Percentiles rank a stretch among this genome's conserved stretches.
Evolutionary conservation across 1,140 invertebrate species (phyloP).

Genomic region (Arctopsyche grandis): DNA sequence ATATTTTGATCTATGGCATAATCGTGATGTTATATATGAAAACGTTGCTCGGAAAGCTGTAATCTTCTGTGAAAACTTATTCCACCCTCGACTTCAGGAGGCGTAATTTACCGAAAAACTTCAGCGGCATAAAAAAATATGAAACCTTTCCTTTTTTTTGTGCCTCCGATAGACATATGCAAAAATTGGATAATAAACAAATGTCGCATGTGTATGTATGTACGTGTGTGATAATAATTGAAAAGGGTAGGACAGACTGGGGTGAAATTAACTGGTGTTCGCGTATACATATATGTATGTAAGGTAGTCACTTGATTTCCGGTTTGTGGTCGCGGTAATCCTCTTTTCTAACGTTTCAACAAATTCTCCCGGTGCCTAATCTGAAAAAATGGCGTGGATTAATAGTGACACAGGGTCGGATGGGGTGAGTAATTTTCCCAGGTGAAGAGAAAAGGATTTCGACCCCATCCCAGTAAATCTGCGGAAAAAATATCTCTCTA

Average conservation of each 20-base stretch:
- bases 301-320: background rate
- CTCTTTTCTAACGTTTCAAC: slow-evolving; percentile 32
- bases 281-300: background rate
- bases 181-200: background rate
- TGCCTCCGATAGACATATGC: background rate
- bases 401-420: slow-evolving; percentile 29
- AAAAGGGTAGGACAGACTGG: too few species aligned
- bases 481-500: too few species aligned
- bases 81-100: slow-evolving; percentile 14
- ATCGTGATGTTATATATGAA: slow-evolving; percentile 31
- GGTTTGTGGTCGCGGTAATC: slow-evolving; percentile 12
- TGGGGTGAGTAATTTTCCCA: slow-evolving; percentile 21
- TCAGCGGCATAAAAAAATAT: background rate
- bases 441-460: slow-evolving; percentile 14
- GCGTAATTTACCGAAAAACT: slow-evolving; percentile 29
- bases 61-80: slow-evolving; percentile 32
- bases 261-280: too few species aligned
- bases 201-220: too few species aligned
- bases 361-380: slow-evolving; percentile 17
- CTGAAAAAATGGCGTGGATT: slow-evolving; percentile 30
- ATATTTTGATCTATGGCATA: slow-evolving; percentile 32
- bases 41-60: slow-evolving; percentile 26
- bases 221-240: too few species aligned
- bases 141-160: background rate
- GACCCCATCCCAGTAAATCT: background rate